Conservation (phyloP, 2,888 invertebrate genomes). For the Orthonevra nobilis region DNA sequence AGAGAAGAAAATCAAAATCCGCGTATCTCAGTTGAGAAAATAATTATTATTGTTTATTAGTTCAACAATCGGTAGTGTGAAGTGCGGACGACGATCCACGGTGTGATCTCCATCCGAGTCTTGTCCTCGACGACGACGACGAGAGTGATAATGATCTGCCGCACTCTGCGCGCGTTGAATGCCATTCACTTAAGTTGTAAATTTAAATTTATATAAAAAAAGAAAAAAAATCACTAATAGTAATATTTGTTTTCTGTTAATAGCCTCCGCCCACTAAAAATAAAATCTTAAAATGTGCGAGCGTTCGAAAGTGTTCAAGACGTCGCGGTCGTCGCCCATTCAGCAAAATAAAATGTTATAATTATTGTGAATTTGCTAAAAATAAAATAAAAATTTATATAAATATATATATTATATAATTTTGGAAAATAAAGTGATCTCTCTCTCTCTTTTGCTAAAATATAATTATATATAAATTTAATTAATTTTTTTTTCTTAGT, state of each 20-base stretch:
- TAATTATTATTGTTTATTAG: constrained; percentile 44
- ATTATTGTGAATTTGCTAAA: constrained; percentile 36
- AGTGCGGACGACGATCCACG: constrained; percentile 13
- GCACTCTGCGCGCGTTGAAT: constrained; percentile 14
- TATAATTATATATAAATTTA: not conserved
- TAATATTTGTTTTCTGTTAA: constrained; percentile 27
- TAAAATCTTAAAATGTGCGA: constrained; percentile 35
- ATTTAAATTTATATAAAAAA: not conserved
- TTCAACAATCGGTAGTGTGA: constrained; percentile 30
- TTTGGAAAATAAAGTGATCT: no score
- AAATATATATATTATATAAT: constrained; percentile 1
- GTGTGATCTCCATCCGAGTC: no score
- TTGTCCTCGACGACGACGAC: not conserved
- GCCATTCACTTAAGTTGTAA: not conserved
- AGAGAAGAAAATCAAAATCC: constrained; percentile 41
- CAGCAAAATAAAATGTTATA: constrained; percentile 21
- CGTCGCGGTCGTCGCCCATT: no score
- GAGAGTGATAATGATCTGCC: constrained; percentile 23
- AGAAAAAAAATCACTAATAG: constrained; percentile 16
- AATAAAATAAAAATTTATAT: constrained; percentile 27
- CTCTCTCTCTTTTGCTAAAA: not conserved
- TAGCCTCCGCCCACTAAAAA: constrained; percentile 21
- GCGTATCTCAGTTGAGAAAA: constrained; percentile 24
- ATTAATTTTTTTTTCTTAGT: constrained; percentile 18
- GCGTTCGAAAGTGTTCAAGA: constrained; percentile 28